Evolutionary conservation across 2,888 invertebrate species (phyloP), one percentile per base, ranked within the genome.

Genomic region (Cerceris rybyensis): DNA sequence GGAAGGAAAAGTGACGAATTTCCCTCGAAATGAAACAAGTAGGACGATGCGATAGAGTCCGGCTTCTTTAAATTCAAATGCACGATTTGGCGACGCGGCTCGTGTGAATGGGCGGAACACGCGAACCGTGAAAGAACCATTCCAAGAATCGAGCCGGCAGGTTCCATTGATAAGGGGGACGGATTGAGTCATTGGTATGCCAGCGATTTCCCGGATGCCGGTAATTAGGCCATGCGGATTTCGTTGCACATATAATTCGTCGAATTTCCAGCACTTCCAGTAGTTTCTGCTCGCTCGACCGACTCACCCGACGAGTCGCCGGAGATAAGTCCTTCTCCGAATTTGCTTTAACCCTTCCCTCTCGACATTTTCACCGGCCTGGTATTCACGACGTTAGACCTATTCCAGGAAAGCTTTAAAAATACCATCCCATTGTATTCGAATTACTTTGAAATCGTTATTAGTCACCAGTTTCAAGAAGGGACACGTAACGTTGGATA

Each of bases 61-160:
- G 64, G 28, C 28, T 74, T 66, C 49, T 60, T 9, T 13, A 70
- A 63, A 76, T 58, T 63, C 61, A 52, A 67, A 50, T 28, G 60
- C 52, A 65, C 49, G 72, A 79, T 78, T 78, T 43, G 78, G 73
- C 42, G 68, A 73, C 78, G 65, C n/a, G 43, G 41, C 13, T 9
- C 60, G 50, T 61, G 70, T 84, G 85, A 84, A 84, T 77, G 84
- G 42, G 67, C 59, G 59, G 60, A 57, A 75, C 85, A 82, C 80
- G 84, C 77, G 70, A 28, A 84, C 69, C 63, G 57, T 70, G 80
- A 75, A 77, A 80, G 75, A 82, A 73, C 73, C 59, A 17, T 84
- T 78, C 83, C 75, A 60, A 75, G 85, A 81, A 83, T 67, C 70
- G 28, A 28, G 28, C 55, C 17, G 39, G 39, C 66, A 49, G 61